Conservation (phyloP, 1,140 invertebrate species). For the Danaus plexippus region DNA sequence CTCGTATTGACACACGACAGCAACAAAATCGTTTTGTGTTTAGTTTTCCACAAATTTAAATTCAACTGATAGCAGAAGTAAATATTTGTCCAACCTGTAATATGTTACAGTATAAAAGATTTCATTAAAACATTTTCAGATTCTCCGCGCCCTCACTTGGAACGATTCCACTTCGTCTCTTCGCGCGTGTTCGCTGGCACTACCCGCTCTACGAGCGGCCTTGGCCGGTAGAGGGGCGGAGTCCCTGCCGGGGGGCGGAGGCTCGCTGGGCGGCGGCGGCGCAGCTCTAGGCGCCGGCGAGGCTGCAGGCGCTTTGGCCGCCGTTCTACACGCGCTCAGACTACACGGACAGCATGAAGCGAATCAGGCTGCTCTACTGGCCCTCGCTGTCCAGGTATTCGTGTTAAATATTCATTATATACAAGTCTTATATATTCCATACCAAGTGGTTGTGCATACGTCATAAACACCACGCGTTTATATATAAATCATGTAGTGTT, state of each 20-base stretch:
- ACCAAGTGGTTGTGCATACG: too few relatives aligned
- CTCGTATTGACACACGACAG: too few relatives aligned
- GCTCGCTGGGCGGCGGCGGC: constrained; percentile 68
- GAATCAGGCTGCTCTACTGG: constrained; percentile 80
- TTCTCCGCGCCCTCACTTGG: constrained; percentile 83
- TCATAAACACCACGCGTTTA: too few relatives aligned
- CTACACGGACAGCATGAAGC: constrained; percentile 89
- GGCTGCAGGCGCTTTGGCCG: constrained; percentile 75
- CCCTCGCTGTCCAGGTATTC: constrained; percentile 74
- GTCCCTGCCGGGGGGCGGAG: constrained; percentile 76
- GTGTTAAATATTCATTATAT: too few relatives aligned
- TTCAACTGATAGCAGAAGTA: too few relatives aligned
- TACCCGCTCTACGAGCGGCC: constrained; percentile 76
- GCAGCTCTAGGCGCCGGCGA: constrained; percentile 75
- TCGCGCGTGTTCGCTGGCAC: constrained; percentile 80
- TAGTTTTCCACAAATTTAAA: too few relatives aligned
- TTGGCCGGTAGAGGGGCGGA: constrained; percentile 71
- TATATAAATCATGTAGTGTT: too few relatives aligned
- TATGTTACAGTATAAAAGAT: too few relatives aligned
- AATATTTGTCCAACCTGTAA: too few relatives aligned
- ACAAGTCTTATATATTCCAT: neutral
- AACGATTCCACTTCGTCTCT: constrained; percentile 85
- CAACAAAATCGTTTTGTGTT: too few relatives aligned
- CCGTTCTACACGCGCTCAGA: constrained; percentile 82
- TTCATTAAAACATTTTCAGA: constrained; percentile 35